phyloP scores from a whole-genome alignment of 2,888 invertebrate species.

The Noctua fimbriata region DNA sequence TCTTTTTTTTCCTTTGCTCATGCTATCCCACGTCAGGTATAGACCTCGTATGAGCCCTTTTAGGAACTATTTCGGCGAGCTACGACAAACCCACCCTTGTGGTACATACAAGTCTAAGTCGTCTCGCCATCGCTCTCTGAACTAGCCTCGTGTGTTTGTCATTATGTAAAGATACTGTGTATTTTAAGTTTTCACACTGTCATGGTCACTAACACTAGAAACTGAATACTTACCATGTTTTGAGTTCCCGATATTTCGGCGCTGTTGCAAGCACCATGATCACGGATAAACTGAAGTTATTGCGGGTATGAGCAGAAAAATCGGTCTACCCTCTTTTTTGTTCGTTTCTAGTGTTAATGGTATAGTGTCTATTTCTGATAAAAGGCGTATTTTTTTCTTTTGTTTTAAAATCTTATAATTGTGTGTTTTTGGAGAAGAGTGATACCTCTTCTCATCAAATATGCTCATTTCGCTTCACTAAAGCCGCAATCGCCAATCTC shows the following conservation, averaged over 20 bases:
- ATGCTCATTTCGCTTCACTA: background rate
- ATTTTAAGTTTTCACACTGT: too few relatives aligned
- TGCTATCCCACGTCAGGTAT: background rate
- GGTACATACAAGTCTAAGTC: background rate
- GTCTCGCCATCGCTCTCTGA: background rate
- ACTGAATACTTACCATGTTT: too few relatives aligned
- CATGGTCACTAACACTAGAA: too few relatives aligned
- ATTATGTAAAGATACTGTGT: background rate
- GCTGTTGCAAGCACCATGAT: too few relatives aligned
- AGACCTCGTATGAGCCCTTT: background rate
- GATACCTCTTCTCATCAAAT: too few relatives aligned
- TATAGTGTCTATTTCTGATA: too few relatives aligned
- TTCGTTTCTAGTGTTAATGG: too few relatives aligned
- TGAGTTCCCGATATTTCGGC: too few relatives aligned
- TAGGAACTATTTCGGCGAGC: background rate
- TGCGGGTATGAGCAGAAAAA: too few relatives aligned
- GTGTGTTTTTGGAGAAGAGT: too few relatives aligned
- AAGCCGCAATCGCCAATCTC: conserved; percentile 38
- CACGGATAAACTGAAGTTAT: too few relatives aligned
- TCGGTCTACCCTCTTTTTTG: too few relatives aligned
- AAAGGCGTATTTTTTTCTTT: background rate
- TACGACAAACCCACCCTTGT: background rate
- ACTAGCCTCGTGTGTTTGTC: background rate
- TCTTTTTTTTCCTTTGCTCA: background rate
- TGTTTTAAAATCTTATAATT: background rate